Conservation (phyloP, 2,888 invertebrate genomes). For the Polydrusus pterygomalis region DNA sequence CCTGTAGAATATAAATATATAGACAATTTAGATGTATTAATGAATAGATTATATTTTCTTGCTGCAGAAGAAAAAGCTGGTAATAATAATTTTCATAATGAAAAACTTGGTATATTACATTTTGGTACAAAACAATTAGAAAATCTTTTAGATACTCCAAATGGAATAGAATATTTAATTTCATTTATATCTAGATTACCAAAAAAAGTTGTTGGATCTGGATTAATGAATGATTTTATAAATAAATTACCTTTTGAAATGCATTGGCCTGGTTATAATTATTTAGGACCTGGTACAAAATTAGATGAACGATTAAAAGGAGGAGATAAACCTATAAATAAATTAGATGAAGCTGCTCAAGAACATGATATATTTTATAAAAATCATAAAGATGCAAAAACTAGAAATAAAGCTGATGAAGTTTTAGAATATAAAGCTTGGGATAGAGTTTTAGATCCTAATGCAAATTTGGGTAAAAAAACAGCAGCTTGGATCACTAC, state of each 20-base stretch:
- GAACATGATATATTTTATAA: slow-evolving; percentile 10
- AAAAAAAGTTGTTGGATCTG: not conserved
- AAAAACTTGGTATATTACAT: slow-evolving; percentile 1
- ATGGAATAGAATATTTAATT: not conserved
- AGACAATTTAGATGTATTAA: slow-evolving; percentile 3
- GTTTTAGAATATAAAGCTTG: slow-evolving; percentile 11
- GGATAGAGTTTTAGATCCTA: slow-evolving; percentile 5
- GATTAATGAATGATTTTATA: slow-evolving; percentile 2
- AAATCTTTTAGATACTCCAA: not conserved
- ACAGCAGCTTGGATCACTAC: slow-evolving; percentile 1
- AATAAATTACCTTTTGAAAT: slow-evolving; percentile 12
- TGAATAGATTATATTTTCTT: not conserved
- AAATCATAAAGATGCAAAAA: slow-evolving; percentile 4
- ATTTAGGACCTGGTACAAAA: slow-evolving; percentile 1
- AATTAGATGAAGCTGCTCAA: slow-evolving; percentile 2
- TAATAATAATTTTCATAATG: slow-evolving; percentile 5
- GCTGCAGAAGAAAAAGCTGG: slow-evolving; percentile 3
- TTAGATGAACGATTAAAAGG: not conserved
- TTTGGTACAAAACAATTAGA: not conserved
- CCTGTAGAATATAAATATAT: slow-evolving; percentile 3
- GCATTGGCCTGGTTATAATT: not conserved
- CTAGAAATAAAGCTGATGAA: not conserved
- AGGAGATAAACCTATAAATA: not conserved
- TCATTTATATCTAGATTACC: not conserved
- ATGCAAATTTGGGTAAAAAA: not conserved